Evolutionary conservation across 2,888 invertebrate species (phyloP).

Genomic region (Portevinia maculata): DNA sequence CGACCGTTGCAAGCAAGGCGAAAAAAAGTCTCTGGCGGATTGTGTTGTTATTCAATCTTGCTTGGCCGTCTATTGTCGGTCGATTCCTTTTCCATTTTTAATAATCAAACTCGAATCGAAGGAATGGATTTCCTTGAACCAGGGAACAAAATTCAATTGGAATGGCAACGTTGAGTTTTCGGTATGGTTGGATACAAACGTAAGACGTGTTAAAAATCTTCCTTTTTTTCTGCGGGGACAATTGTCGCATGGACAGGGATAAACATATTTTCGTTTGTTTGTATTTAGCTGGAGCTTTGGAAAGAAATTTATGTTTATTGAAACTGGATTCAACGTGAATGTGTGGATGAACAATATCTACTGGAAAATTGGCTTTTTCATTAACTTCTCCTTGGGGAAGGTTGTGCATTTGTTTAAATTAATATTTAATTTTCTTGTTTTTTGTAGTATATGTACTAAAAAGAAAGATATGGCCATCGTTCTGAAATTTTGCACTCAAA

Average conservation of each 20-base stretch:
- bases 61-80: conserved; percentile 52
- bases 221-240: background rate
- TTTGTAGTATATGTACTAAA: no score
- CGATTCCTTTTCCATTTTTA: conserved; percentile 49
- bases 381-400: conserved; percentile 21
- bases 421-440: no score
- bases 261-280: background rate
- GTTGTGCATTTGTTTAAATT: no score
- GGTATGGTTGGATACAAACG: conserved; percentile 21
- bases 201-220: conserved; percentile 42
- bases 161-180: conserved; percentile 15
- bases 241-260: conserved; percentile 7
- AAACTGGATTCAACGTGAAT: conserved; percentile 1
- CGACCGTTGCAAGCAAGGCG: conserved; percentile 2
- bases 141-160: conserved; percentile 60
- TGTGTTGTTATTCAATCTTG: conserved; percentile 72
- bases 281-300: conserved; percentile 17
- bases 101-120: conserved; percentile 64
- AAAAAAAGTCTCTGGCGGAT: conserved; percentile 59
- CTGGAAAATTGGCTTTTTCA: conserved; percentile 32
- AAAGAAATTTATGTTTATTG: conserved; percentile 38
- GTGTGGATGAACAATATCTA: background rate
- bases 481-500: no score
- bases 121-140: conserved; percentile 37
- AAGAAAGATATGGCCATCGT: no score